A percentile compares a stretch with the other conserved stretches of the same genome.
phyloP scores from a whole-genome alignment of 2,113 vertebrate genomes.

The Elephas maximus region DNA sequence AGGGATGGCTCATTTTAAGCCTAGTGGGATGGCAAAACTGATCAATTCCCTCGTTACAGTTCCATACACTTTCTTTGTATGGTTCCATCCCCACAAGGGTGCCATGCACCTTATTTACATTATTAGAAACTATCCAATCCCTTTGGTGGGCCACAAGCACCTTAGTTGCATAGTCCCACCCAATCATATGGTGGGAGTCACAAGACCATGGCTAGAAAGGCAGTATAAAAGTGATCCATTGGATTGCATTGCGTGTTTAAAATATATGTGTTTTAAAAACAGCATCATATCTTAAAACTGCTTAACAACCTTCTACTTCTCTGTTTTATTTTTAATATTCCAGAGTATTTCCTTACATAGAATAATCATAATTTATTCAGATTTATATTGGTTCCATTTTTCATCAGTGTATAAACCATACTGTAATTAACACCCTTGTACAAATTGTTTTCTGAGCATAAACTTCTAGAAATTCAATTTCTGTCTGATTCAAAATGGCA shows the following conservation, averaged over 20 bases:
- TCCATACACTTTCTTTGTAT: too few species aligned
- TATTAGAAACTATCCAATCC: too few species aligned
- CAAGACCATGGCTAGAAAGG: too few species aligned
- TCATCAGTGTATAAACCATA: background rate
- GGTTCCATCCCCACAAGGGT: too few species aligned
- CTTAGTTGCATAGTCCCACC: too few species aligned
- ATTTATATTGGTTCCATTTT: background rate
- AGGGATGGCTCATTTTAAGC: too few species aligned
- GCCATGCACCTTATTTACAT: too few species aligned
- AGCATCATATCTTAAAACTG: background rate
- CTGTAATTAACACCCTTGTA: background rate
- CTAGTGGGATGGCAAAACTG: too few species aligned
- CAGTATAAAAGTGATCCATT: too few species aligned
- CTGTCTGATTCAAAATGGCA: background rate
- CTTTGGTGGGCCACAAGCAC: too few species aligned
- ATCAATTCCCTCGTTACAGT: too few species aligned
- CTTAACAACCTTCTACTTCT: background rate
- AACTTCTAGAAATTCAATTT: conserved; percentile 24
- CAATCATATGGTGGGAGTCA: too few species aligned
- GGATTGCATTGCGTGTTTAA: background rate
- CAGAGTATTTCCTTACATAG: background rate
- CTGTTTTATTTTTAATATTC: background rate
- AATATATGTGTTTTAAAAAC: background rate
- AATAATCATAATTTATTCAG: background rate
- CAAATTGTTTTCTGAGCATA: background rate